Conservation (phyloP, 1,140 invertebrate genomes). For the Augochlora pura region DNA sequence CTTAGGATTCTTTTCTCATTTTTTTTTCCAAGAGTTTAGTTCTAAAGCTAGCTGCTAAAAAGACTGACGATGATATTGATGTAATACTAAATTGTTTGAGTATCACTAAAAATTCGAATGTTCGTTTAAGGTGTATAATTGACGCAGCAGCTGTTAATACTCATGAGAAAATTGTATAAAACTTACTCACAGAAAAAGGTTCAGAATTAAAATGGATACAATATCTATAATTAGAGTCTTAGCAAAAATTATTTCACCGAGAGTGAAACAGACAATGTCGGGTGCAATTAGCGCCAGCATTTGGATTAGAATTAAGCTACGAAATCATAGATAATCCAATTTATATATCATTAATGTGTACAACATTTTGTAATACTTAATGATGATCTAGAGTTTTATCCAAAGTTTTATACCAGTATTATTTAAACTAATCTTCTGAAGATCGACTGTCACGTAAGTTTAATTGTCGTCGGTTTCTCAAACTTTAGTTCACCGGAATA, state of each 20-base stretch:
- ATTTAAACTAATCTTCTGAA: slow-evolving; percentile 28
- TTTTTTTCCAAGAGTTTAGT: slow-evolving; percentile 22
- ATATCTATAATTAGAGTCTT: not conserved
- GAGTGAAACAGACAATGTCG: not conserved
- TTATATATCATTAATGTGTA: slow-evolving; percentile 9
- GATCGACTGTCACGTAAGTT: slow-evolving; percentile 16
- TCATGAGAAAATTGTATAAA: slow-evolving; percentile 6
- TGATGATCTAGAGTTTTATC: slow-evolving; percentile 29
- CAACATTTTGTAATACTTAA: slow-evolving; percentile 5
- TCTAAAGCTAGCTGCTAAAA: slow-evolving; percentile 19
- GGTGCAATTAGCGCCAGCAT: slow-evolving; percentile 29
- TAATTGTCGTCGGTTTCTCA: slow-evolving; percentile 21
- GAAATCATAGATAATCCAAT: not conserved
- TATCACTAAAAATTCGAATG: not conserved
- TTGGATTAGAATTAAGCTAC: slow-evolving; percentile 1
- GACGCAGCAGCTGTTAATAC: slow-evolving; percentile 12
- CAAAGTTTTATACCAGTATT: slow-evolving; percentile 49
- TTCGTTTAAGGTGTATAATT: not conserved
- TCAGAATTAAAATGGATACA: not conserved
- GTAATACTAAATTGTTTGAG: slow-evolving; percentile 29
- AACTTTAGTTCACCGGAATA: not conserved
- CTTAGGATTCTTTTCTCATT: slow-evolving; percentile 11
- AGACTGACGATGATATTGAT: slow-evolving; percentile 40
- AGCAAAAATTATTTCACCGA: not conserved
- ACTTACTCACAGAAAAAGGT: not conserved